These are phyloP conservation scores for Hylaeus volcanicus DNA, from an alignment of 1,140 invertebrate genomes.

Conservation along the genomic window DNA sequence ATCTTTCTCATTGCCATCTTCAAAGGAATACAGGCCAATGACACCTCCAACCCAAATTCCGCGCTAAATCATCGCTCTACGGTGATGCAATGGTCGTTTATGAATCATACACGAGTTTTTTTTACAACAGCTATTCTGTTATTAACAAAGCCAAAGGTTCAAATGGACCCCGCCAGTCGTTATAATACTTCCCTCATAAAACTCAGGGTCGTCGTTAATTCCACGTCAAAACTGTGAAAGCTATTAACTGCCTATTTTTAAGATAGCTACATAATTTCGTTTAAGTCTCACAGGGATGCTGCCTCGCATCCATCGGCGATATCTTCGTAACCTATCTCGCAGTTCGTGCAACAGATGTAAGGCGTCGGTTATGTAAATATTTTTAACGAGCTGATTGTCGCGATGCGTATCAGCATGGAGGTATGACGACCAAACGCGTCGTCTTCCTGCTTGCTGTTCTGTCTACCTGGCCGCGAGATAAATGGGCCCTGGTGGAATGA, in stretches of 20 bases:
- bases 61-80: too few species aligned
- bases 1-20: too few species aligned
- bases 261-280: background rate
- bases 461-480: background rate
- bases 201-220: too few species aligned
- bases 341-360: constrained; percentile 42
- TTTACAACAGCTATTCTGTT: too few species aligned
- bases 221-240: too few species aligned
- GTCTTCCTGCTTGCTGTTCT: constrained; percentile 25
- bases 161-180: too few species aligned
- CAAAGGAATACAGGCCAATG: too few species aligned
- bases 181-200: too few species aligned
- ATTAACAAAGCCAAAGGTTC: too few species aligned
- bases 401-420: constrained; percentile 32
- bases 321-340: background rate
- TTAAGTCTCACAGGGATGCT: background rate
- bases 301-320: constrained; percentile 23
- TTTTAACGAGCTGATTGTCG: constrained; percentile 40
- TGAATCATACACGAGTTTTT: too few species aligned
- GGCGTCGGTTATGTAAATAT: constrained; percentile 37
- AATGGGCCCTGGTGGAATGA: background rate
- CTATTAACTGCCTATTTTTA: constrained; percentile 4
- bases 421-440: background rate
- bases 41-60: too few species aligned
- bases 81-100: too few species aligned